Conservation (phyloP, 2,113 vertebrate genomes). For the Zosterops hypoxanthus region DNA sequence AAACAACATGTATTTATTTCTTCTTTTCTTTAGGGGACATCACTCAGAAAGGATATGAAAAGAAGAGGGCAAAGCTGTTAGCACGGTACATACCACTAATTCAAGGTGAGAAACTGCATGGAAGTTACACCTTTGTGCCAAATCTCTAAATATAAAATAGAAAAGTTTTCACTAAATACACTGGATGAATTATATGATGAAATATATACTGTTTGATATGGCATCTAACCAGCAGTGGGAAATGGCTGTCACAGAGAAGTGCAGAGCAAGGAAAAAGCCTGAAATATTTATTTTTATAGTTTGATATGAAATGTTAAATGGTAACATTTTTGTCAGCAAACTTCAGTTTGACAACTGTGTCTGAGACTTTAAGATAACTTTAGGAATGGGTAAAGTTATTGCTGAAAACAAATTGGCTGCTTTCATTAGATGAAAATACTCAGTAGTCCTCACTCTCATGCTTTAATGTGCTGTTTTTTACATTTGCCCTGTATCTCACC, state of each 20-base stretch:
- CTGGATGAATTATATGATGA: not conserved
- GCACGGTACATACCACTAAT: conserved; percentile 73
- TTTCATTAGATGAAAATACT: not conserved
- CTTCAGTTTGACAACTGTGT: not conserved
- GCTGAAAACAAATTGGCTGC: not conserved
- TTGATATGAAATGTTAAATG: not conserved
- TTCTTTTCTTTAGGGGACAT: conserved; percentile 75
- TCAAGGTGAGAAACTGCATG: conserved; percentile 69
- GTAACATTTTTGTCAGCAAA: not conserved
- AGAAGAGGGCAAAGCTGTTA: conserved; percentile 80
- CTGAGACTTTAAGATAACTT: not conserved
- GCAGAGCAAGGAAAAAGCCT: not conserved
- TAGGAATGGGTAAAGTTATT: not conserved
- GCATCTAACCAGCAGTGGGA: not conserved
- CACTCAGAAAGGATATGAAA: conserved; percentile 82
- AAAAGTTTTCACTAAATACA: not conserved
- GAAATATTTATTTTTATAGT: not conserved
- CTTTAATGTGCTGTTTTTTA: not conserved
- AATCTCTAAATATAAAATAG: not conserved
- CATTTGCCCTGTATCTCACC: accelerated
- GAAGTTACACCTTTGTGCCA: not conserved
- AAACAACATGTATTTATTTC: not conserved
- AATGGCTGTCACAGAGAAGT: not conserved
- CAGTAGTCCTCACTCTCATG: not conserved
- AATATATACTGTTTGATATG: not conserved